A percentile compares a stretch with the other conserved stretches of the same genome.
Conservation (phyloP, 2,888 invertebrate species). For the Pilophorus perplexus region DNA sequence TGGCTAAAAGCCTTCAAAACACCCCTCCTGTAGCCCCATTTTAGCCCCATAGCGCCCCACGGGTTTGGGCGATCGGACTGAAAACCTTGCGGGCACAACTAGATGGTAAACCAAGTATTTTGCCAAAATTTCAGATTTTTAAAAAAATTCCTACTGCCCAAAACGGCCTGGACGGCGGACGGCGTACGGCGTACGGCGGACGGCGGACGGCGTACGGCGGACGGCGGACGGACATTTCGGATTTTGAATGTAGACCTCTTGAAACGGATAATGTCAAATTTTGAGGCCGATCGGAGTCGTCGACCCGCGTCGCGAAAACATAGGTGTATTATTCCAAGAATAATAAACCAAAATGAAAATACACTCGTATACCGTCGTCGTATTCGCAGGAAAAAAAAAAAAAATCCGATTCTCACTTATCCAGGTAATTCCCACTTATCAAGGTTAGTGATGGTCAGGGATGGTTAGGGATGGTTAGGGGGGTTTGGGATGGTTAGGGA, state of each 20-base stretch:
- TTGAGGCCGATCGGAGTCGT: not conserved
- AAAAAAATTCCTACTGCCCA: not conserved
- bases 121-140: not conserved
- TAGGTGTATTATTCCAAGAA: not conserved
- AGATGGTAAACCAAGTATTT: not conserved
- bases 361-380: too few species aligned
- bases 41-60: too few species aligned
- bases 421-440: too few species aligned
- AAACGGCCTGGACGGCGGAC: not conserved
- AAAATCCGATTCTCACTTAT: too few species aligned
- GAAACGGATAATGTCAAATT: not conserved
- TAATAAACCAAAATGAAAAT: not conserved
- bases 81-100: not conserved
- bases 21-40: not conserved
- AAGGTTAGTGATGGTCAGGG: too few species aligned
- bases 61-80: not conserved
- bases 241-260: not conserved
- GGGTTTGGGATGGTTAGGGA: too few species aligned
- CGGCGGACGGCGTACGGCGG: not conserved
- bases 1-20: not conserved
- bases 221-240: not conserved
- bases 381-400: too few species aligned
- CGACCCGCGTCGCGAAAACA: not conserved
- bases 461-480: too few species aligned
- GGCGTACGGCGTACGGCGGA: not conserved